A percentile compares a stretch with the other conserved stretches of the same genome.
phyloP scores from a whole-genome alignment of 92 coral and sea anemone genomes.

The Paramuricea clavata region DNA sequence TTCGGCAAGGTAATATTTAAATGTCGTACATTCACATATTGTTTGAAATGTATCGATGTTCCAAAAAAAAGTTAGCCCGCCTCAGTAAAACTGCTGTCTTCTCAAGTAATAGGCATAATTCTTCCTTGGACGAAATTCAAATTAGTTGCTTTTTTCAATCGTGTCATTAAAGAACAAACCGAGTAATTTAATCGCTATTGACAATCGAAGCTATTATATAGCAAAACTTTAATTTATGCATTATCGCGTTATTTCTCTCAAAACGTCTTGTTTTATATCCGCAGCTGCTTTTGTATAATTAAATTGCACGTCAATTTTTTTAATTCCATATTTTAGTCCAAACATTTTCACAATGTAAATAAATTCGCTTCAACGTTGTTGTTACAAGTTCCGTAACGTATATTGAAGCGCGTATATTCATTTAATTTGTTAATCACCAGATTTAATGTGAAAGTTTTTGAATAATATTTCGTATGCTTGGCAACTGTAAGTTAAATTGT shows the following conservation, averaged over 20 bases:
- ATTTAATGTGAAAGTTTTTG: slow-evolving; percentile 1
- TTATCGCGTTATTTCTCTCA: neutral
- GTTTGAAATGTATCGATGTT: too few relatives aligned
- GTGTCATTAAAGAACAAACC: neutral
- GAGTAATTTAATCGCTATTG: neutral
- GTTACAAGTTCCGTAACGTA: neutral
- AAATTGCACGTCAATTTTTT: neutral
- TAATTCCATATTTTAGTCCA: neutral
- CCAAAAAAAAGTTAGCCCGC: too few relatives aligned
- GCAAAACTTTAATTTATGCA: neutral
- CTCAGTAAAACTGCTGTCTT: too few relatives aligned
- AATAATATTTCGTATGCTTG: neutral
- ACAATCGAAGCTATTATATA: neutral
- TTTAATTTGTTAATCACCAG: neutral
- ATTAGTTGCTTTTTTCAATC: neutral
- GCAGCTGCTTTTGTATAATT: neutral
- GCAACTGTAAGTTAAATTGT: neutral
- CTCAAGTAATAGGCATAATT: neutral
- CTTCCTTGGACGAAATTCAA: neutral
- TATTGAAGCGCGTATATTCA: neutral
- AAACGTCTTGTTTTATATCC: neutral
- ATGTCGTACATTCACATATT: too few relatives aligned
- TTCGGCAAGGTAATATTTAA: too few relatives aligned
- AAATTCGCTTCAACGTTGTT: neutral
- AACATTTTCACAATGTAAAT: neutral